phyloP scores from a whole-genome alignment of 2,113 vertebrate species.

The Poecile atricapillus region DNA sequence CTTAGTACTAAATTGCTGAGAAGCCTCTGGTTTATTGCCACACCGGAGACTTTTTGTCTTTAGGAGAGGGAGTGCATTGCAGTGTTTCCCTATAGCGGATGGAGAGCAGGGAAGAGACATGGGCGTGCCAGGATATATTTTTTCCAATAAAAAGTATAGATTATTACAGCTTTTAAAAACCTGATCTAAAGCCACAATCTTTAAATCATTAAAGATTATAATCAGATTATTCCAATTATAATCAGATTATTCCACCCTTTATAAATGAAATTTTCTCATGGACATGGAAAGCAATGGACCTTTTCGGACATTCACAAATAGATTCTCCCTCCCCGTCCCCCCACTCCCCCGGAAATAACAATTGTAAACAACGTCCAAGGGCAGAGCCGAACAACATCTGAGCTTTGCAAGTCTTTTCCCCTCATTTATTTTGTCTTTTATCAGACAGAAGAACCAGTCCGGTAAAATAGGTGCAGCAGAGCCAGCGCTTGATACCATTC shows the following conservation, averaged over 20 bases:
- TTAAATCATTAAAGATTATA: slow-evolving; percentile 27
- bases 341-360: background rate
- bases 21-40: slow-evolving; percentile 18
- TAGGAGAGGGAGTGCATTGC: background rate
- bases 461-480: background rate
- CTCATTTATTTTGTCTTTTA: background rate
- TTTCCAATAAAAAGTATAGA: background rate
- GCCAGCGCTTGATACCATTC: background rate
- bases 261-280: background rate
- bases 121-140: background rate
- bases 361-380: background rate
- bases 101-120: background rate
- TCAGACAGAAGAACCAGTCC: background rate
- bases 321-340: background rate
- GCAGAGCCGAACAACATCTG: background rate
- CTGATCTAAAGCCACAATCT: background rate
- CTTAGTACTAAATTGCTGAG: slow-evolving; percentile 17
- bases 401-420: background rate
- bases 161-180: background rate
- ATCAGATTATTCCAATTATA: background rate
- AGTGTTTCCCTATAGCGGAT: background rate
- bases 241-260: background rate
- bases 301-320: background rate
- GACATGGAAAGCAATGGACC: background rate
- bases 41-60: background rate